Percentiles rank a stretch among this genome's conserved stretches.
phyloP scores from a whole-genome alignment of 2,797 vertebrate genomes.

The Manis javanica region DNA sequence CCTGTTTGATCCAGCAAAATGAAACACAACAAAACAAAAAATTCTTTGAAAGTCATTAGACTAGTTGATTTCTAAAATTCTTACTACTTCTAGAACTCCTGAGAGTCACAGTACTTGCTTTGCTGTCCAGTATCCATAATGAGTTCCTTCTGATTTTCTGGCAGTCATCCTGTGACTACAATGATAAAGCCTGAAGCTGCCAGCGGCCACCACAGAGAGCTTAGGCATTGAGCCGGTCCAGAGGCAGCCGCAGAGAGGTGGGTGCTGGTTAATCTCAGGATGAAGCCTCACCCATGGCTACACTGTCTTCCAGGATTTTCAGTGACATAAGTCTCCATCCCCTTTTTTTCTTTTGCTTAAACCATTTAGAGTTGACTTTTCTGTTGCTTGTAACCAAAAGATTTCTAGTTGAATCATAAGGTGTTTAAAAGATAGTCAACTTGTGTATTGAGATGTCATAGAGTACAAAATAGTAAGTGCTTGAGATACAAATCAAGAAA shows the following conservation, averaged over 20 bases:
- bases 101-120: not conserved
- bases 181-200: not conserved
- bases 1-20: not conserved
- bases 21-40: not conserved
- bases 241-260: not conserved
- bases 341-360: not conserved
- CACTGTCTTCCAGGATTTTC: not conserved
- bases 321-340: not conserved
- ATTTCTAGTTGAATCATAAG: not conserved
- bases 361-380: not conserved
- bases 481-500: slow-evolving; percentile 4
- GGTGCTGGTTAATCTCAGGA: not conserved
- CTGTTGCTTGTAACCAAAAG: not conserved
- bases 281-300: not conserved
- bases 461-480: not conserved
- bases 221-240: not conserved
- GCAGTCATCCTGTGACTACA: not conserved
- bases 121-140: not conserved
- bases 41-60: not conserved
- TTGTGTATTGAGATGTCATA: not conserved
- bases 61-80: not conserved
- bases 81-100: not conserved
- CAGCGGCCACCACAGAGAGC: not conserved
- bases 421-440: not conserved
- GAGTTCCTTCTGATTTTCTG: not conserved